Evolutionary conservation across 2,113 vertebrate genomes (phyloP).

Genomic region (Arvicanthis niloticus): DNA sequence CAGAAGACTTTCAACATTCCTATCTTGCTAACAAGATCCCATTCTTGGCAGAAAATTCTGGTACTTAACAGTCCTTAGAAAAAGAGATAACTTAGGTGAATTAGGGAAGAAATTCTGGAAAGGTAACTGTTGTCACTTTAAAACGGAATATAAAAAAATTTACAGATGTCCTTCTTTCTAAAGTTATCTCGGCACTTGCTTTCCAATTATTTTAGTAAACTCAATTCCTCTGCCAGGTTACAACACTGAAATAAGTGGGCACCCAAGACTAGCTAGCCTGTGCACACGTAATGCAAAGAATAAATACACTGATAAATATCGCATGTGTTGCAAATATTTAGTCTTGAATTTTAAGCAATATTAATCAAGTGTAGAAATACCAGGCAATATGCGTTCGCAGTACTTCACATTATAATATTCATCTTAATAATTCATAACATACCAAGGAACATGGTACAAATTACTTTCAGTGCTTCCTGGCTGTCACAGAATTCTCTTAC

Average conservation of each 20-base stretch:
- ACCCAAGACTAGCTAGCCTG: not conserved
- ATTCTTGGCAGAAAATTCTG: not conserved
- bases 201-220: not conserved
- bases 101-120: not conserved
- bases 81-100: not conserved
- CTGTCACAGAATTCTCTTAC: conserved; percentile 30
- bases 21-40: not conserved
- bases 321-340: not conserved
- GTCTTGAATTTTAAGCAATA: not conserved
- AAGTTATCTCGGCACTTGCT: not conserved
- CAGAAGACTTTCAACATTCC: not conserved
- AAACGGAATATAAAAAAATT: not conserved
- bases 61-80: not conserved
- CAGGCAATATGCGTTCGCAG: not conserved
- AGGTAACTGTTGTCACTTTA: not conserved
- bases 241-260: not conserved
- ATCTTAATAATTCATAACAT: not conserved
- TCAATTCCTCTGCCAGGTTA: not conserved
- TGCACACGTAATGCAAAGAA: not conserved
- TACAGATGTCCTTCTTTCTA: not conserved
- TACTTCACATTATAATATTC: not conserved
- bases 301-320: not conserved
- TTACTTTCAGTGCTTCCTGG: not conserved
- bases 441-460: not conserved
- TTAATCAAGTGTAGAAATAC: not conserved